Base-by-base conservation (phyloP, 2,888 invertebrate genomes). In the Cryptocheilus praepositus region DNA sequence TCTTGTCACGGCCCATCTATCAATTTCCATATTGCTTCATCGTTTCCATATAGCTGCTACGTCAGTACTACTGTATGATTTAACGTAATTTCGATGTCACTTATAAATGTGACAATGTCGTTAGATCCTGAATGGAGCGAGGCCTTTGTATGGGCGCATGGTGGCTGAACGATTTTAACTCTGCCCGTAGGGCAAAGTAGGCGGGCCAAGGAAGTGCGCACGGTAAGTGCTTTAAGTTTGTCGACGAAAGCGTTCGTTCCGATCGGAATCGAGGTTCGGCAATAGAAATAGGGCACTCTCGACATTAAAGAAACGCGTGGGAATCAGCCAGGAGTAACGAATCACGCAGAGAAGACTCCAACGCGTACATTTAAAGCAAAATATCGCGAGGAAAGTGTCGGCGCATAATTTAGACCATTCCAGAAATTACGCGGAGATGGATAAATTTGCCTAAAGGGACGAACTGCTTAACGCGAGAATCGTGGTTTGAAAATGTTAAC, bases 181-280 rank as follows among this genome's bases (percentile, higher is more conserved):
- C 46, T n/a, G 18, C 54, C 19, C 49, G 67, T 62, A 51, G 58
- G 51, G 64, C 62, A 60, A 67, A 55, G 2, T 28, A 44, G 51
- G 53, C 19, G 56, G 25, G 25, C 61, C 56, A 36, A 7, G 61
- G 49, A 77, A 73, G 60, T 71, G 58, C 60, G 53, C 52, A 36
- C 13, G 55, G 57, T 73, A 77, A 77, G 70, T 64, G 63, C 61
- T 66, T 16, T 25, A 63, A 44, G 18, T 46, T 45, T 15, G 44
- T 22, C 36, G 19, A 53, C 70, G 58, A 49, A 49, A 49, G 49
- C 7, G 49, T 16, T 5, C 16, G 8, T 49, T 49, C n/a, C 5
- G 19, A 11, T 49, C 49, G 49, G 16, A 49, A 49, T 49, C 1
- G 18, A 18, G 11, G 49, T 19, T 49, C 13, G 18, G 49, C 3